These are phyloP conservation scores for Acrocyrtus sp. DNA, from an alignment of 2,888 invertebrate species.

Conservation along the genomic window DNA sequence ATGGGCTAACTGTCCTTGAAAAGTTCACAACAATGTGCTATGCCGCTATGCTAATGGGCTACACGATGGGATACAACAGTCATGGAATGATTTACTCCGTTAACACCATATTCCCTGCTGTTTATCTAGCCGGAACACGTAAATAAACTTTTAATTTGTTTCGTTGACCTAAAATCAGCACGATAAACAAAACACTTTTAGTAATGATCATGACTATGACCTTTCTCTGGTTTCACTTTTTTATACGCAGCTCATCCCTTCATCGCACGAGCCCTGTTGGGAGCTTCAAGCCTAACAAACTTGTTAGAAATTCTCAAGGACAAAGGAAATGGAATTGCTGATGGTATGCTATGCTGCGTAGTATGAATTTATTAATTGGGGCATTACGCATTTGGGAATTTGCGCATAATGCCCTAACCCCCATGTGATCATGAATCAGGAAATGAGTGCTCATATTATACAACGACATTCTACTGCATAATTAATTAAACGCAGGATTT, in stretches of 20 bases:
- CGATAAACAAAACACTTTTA: neutral
- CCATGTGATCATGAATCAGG: no score
- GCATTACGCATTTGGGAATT: no score
- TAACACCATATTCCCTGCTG: slow-evolving; percentile 81
- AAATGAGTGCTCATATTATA: no score
- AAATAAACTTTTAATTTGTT: slow-evolving; percentile 70
- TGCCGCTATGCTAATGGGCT: slow-evolving; percentile 87
- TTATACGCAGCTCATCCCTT: slow-evolving; percentile 79
- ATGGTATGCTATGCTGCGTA: no score
- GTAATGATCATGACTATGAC: no score
- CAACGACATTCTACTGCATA: no score
- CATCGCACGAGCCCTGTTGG: slow-evolving; percentile 79
- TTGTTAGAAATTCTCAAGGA: slow-evolving; percentile 79
- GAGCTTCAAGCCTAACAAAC: slow-evolving; percentile 76
- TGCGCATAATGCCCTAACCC: no score
- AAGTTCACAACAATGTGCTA: slow-evolving; percentile 86
- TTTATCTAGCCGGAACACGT: slow-evolving; percentile 81
- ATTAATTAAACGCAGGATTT: slow-evolving; percentile 71
- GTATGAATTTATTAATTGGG: no score
- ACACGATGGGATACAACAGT: slow-evolving; percentile 88
- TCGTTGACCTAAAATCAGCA: neutral
- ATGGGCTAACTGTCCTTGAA: slow-evolving; percentile 68
- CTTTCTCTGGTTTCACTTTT: neutral
- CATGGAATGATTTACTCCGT: slow-evolving; percentile 85
- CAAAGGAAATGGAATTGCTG: slow-evolving; percentile 80